A percentile compares a stretch with the other conserved stretches of the same genome.
Evolutionary conservation across 2,113 vertebrate species (phyloP).

Genomic region (human): GRCh38 chr3:72652501-72653000

Average conservation of each 20-base stretch:
- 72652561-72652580: background rate
- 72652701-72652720: background rate
- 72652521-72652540: background rate
- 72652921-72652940: background rate
- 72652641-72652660: background rate
- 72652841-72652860: background rate
- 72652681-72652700: background rate
- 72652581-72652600: background rate
- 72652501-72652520: background rate
- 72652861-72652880: background rate
- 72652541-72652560: background rate
- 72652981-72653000: background rate
- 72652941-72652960: background rate
- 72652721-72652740: background rate
- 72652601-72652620: background rate
- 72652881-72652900: constrained; percentile 8
- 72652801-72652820: too few species aligned
- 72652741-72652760: background rate
- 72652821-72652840: too few species aligned
- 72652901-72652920: background rate
- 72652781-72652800: too few species aligned
- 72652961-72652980: background rate
- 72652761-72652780: background rate
- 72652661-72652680: background rate
- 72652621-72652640: background rate